These are phyloP conservation scores for Cynaeus angustus DNA, from an alignment of 2,888 invertebrate genomes.

Conservation along the genomic window DNA sequence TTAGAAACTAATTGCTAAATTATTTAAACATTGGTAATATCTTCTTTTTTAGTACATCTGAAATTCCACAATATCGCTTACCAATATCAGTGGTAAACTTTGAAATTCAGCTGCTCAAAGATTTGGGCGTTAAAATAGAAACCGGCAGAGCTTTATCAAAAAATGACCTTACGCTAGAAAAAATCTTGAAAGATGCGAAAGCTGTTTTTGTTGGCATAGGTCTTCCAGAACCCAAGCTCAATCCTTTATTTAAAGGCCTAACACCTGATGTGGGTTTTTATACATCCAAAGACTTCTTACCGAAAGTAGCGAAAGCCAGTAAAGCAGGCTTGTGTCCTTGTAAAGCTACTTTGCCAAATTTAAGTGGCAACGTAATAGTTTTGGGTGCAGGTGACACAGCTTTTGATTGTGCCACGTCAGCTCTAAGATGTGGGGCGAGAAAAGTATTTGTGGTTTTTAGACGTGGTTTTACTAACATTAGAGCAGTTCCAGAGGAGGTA, in stretches of 20 bases:
- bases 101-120: constrained; percentile 92
- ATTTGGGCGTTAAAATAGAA: constrained; percentile 93
- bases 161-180: constrained; percentile 84
- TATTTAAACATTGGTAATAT: too few relatives aligned
- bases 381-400: constrained; percentile 99
- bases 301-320: constrained; percentile 89
- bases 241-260: constrained; percentile 85
- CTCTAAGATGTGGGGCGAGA: constrained; percentile 93
- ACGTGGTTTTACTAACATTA: constrained; percentile 94
- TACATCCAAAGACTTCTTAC: constrained; percentile 96
- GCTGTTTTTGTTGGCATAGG: constrained; percentile 92
- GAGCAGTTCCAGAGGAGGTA: constrained; percentile 99
- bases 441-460: constrained; percentile 95
- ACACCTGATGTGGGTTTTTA: constrained; percentile 90
- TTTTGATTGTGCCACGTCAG: constrained; percentile 99
- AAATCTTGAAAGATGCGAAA: constrained; percentile 81
- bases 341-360: constrained; percentile 80
- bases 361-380: constrained; percentile 91
- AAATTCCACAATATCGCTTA: constrained; percentile 97
- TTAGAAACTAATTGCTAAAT: too few relatives aligned
- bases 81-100: constrained; percentile 94
- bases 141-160: constrained; percentile 81
- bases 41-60: constrained; percentile 89
- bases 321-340: constrained; percentile 92
- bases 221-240: constrained; percentile 90